Evolutionary conservation across 2,888 invertebrate genomes (phyloP).

Genomic region (Cheilosia scutellata): DNA sequence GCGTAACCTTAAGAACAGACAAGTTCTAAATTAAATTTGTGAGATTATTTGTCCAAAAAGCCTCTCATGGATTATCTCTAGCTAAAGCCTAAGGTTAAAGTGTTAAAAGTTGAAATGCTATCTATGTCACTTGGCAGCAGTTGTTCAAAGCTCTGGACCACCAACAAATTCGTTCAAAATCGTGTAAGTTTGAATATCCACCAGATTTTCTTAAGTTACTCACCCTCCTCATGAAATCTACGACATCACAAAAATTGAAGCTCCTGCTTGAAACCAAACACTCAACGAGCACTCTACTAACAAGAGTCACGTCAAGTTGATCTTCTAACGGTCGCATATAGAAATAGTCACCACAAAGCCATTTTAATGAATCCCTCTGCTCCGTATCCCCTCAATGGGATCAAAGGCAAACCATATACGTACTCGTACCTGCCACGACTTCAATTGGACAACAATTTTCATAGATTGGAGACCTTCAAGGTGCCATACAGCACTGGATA

Average conservation of each 20-base stretch:
- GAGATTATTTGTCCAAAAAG: too few relatives aligned
- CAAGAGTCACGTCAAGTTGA: constrained; percentile 69
- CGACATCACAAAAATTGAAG: background rate
- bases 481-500: constrained; percentile 28
- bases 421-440: constrained; percentile 13
- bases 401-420: constrained; percentile 22
- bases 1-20: too few relatives aligned
- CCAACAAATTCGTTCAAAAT: too few relatives aligned
- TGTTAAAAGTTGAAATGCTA: too few relatives aligned
- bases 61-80: too few relatives aligned
- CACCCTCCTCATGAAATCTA: too few relatives aligned
- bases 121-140: too few relatives aligned
- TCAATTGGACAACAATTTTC: constrained; percentile 67
- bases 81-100: too few relatives aligned
- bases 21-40: too few relatives aligned
- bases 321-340: constrained; percentile 28
- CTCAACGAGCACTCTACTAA: constrained; percentile 17
- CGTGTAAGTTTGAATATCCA: too few relatives aligned
- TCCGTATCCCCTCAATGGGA: constrained; percentile 51
- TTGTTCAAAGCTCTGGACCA: too few relatives aligned
- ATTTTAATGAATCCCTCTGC: constrained; percentile 26
- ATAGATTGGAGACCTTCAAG: constrained; percentile 62
- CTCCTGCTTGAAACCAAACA: background rate
- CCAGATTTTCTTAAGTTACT: too few relatives aligned
- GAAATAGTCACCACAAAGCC: background rate